phyloP scores from a whole-genome alignment of 2,888 invertebrate genomes.

The Trissolcus japonicus region DNA sequence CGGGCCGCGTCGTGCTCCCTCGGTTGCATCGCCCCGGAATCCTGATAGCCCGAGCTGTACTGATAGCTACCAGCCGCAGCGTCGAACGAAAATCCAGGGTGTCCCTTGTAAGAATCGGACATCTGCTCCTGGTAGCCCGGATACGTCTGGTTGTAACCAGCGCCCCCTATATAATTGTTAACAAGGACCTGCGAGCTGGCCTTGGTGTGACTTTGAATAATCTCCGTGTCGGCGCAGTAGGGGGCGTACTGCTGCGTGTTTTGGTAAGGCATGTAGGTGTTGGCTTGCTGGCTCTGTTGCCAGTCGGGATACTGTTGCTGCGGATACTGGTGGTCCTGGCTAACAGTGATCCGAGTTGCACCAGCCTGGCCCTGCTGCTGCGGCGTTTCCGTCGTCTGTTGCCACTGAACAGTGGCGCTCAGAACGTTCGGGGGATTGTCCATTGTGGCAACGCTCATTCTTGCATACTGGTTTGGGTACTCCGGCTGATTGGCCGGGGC shows the following conservation, averaged over 20 bases:
- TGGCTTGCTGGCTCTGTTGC: conserved; percentile 18
- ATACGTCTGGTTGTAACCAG: conserved; percentile 62
- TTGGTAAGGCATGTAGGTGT: conserved; percentile 29
- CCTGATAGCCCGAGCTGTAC: conserved; percentile 81
- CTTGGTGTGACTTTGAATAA: conserved; percentile 72
- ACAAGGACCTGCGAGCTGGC: conserved; percentile 60
- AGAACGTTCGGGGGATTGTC: conserved; percentile 45
- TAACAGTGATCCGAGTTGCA: conserved; percentile 28
- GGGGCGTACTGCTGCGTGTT: conserved; percentile 21
- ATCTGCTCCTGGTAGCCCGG: conserved; percentile 51
- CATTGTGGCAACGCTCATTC: conserved; percentile 52
- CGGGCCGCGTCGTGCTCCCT: conserved; percentile 44
- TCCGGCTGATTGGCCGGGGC: conserved; percentile 5
- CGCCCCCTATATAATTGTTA: conserved; percentile 61
- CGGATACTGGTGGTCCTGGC: conserved; percentile 26
- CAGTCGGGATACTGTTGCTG: conserved; percentile 26
- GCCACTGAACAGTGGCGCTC: conserved; percentile 42
- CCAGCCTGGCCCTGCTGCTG: conserved; percentile 14
- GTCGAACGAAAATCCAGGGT: conserved; percentile 82
- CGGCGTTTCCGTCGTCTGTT: conserved; percentile 34
- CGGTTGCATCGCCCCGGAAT: conserved; percentile 63
- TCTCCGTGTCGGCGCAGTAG: conserved; percentile 60
- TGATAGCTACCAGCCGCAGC: conserved; percentile 79
- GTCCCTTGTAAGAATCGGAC: conserved; percentile 75
- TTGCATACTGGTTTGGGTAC: conserved; percentile 61